A percentile compares a stretch with the other conserved stretches of the same genome.
phyloP scores from a whole-genome alignment of 2,797 vertebrate genomes.

The Nasua narica region DNA sequence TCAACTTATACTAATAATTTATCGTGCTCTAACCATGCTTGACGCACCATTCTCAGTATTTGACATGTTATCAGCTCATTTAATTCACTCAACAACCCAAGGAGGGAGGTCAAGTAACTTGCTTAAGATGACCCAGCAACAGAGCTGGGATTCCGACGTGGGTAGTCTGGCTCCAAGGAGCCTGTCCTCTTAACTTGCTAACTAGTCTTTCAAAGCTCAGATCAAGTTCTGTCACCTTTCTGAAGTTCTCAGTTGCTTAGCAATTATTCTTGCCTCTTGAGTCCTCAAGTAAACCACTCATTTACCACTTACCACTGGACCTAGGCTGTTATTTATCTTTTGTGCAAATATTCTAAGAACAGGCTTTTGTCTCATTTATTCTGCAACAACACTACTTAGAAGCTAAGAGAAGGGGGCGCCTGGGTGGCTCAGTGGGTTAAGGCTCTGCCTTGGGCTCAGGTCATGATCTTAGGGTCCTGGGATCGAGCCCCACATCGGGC shows the following conservation, averaged over 20 bases:
- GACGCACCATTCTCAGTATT: background rate
- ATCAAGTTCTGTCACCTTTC: background rate
- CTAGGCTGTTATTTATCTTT: background rate
- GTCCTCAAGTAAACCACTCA: background rate
- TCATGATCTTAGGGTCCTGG: no score
- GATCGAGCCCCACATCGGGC: no score
- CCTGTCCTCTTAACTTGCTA: background rate
- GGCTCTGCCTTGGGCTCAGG: no score
- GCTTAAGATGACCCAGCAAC: background rate
- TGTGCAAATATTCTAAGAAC: background rate
- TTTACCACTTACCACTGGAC: background rate
- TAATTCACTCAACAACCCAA: background rate
- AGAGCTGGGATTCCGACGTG: background rate
- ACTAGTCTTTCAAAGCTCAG: background rate
- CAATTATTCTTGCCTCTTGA: background rate
- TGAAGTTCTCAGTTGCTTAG: conserved; percentile 23
- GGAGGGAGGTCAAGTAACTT: background rate
- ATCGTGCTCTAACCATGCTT: background rate
- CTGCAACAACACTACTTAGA: background rate
- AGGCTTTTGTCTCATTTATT: background rate
- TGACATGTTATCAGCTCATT: background rate
- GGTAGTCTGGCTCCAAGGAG: background rate
- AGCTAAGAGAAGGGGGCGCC: background rate
- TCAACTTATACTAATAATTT: background rate
- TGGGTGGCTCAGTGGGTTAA: no score